Evolutionary conservation across 2,797 vertebrate species (phyloP), one percentile per base, ranked within the genome.

Genomic region (Yasuhikotakia modesta): DNA sequence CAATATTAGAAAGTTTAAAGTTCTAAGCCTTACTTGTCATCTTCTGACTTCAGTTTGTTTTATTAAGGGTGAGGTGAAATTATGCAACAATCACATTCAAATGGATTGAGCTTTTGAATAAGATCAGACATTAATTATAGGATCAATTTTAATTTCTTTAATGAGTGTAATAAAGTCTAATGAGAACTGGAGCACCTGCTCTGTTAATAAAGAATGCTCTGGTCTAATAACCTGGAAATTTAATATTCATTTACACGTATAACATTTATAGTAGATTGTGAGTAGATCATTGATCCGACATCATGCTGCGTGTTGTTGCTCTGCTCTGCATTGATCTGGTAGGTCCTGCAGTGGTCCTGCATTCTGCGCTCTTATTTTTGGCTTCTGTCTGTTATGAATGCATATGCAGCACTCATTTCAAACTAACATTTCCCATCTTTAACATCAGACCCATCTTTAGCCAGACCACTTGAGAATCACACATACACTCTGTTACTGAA

Each of bases 341-440:
- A n/a, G 16, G 6, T 48, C 14, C 60, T 19, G 67, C 68, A 71
- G 46, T 30, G n/a, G 27, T 43, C 12, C 68, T 13, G 19, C 27
- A 65, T 8, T 17, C 76, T 45, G 70, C 0, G 2, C 5, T 35
- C 53, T 79, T 7, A 43, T 74, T 27, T 58, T 30, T 43, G 2
- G 3, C 30, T 73, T 81, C 35, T 50, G 48, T 69, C 73, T 63
- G 30, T 81, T 61, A 73, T 73, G 53, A 81, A 78, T 81, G 75
- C 64, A 78, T 63, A 67, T 30, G 32, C 80, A 61, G 4, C 53
- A 71, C 52, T 67, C 27, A 32, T 81, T 78, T 81, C 52, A 69
- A 78, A 72, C 60, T 21, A 69, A 45, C 30, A 19, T 7, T 10
- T 61, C 43, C 27, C 14, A 70, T 63, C 55, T 77, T 21, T 45